Evolutionary conservation across 2,113 vertebrate species (phyloP).

Genomic region (Mohoua ochrocephala): DNA sequence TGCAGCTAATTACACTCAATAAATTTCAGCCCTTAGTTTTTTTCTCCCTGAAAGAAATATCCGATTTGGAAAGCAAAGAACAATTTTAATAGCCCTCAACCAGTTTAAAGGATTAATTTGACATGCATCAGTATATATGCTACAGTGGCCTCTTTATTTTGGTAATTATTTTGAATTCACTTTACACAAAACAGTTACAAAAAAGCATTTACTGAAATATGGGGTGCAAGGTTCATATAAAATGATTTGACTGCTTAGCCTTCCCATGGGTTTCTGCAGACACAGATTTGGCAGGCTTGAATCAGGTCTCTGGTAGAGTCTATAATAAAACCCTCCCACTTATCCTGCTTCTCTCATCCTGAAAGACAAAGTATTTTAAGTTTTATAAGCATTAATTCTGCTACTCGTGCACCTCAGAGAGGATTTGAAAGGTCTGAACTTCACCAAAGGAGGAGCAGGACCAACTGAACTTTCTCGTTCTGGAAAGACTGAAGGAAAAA

Average conservation of each 20-base stretch:
- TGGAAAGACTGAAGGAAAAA: neutral
- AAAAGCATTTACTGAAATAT: neutral
- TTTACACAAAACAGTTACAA: neutral
- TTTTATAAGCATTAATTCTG: neutral
- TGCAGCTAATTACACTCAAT: neutral
- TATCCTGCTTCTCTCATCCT: neutral
- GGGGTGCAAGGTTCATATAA: neutral
- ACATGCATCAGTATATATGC: neutral
- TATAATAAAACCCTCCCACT: neutral
- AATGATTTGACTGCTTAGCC: neutral
- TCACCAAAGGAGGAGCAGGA: neutral
- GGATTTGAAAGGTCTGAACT: neutral
- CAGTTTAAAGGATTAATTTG: neutral
- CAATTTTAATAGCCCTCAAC: neutral
- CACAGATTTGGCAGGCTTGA: conserved; percentile 41
- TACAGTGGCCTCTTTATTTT: neutral
- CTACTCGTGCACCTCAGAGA: neutral
- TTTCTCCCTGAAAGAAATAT: neutral
- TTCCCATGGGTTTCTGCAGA: conserved; percentile 8
- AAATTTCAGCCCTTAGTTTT: neutral
- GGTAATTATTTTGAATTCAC: neutral
- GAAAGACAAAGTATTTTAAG: neutral
- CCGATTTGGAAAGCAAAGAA: neutral
- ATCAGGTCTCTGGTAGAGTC: conserved; percentile 32
- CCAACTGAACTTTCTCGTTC: neutral